phyloP scores from a whole-genome alignment of 37 sponge, comb jelly and placozoan species.

The Haliclona indistincta region DNA sequence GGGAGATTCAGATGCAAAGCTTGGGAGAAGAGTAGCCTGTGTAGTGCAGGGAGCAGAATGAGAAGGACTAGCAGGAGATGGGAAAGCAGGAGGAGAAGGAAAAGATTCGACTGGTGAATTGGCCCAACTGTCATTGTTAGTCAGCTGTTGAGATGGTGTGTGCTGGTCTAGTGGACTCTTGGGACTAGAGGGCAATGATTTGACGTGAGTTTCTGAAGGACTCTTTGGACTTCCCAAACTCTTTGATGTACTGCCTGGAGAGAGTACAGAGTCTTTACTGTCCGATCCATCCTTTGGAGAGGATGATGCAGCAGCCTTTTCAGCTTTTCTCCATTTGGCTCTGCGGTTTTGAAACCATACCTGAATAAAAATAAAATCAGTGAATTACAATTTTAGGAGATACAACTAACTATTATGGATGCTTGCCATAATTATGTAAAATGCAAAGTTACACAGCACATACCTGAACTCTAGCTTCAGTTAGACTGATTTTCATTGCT shows the following conservation, averaged over 20 bases:
- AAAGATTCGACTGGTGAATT: constrained; percentile 39
- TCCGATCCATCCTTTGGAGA: background rate
- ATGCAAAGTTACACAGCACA: background rate
- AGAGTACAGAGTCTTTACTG: constrained; percentile 18
- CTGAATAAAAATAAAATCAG: constrained; percentile 16
- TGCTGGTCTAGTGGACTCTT: background rate
- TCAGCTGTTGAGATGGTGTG: constrained; percentile 3
- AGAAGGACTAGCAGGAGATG: constrained; percentile 40
- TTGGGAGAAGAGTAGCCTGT: constrained; percentile 13
- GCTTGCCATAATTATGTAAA: background rate
- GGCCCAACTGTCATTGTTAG: constrained; percentile 28
- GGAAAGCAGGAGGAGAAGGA: constrained; percentile 30
- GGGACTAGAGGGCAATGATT: constrained; percentile 1
- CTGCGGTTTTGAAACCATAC: constrained; percentile 90
- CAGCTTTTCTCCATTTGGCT: constrained; percentile 87
- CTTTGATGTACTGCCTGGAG: constrained; percentile 27
- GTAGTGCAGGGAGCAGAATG: background rate
- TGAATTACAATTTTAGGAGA: background rate
- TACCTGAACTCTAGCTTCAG: constrained; percentile 96
- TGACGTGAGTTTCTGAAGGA: background rate
- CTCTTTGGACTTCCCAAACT: constrained; percentile 45
- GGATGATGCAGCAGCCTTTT: constrained; percentile 54
- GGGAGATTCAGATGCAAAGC: constrained; percentile 13
- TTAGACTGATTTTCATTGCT: constrained; percentile 87
- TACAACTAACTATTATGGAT: background rate